Evolutionary conservation across 1,140 invertebrate genomes (phyloP).

Genomic region (Ostrea denselamellosa): DNA sequence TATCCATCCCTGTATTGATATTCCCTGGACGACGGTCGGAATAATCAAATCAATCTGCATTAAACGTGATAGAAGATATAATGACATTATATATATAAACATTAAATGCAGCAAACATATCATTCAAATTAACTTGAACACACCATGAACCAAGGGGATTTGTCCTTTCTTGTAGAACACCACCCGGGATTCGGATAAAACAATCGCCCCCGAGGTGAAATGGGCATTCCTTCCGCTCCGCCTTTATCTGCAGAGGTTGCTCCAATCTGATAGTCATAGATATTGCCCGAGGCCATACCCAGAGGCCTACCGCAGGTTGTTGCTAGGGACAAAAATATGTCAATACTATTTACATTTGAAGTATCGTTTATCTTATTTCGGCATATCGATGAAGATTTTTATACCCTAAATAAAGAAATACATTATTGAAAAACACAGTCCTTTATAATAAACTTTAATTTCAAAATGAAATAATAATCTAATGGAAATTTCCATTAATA

Average conservation of each 20-base stretch:
- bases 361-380: too few relatives aligned
- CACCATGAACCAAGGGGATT: slow-evolving; percentile 47
- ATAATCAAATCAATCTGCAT: slow-evolving; percentile 22
- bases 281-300: slow-evolving; percentile 48
- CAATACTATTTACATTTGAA: too few relatives aligned
- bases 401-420: too few relatives aligned
- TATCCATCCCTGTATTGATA: slow-evolving; percentile 7
- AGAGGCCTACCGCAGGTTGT: slow-evolving; percentile 47
- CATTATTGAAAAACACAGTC: too few relatives aligned
- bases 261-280: slow-evolving; percentile 47
- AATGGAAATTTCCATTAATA: too few relatives aligned
- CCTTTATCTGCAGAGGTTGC: not conserved
- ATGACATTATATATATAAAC: not conserved
- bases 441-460: too few relatives aligned
- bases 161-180: slow-evolving; percentile 35
- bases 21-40: slow-evolving; percentile 9
- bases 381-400: too few relatives aligned
- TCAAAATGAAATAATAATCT: too few relatives aligned
- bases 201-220: not conserved
- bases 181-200: slow-evolving; percentile 40
- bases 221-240: not conserved
- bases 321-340: slow-evolving; percentile 1
- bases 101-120: not conserved
- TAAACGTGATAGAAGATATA: not conserved
- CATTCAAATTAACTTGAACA: not conserved